Conservation (phyloP, 2,888 invertebrate genomes). For the Drosophila suboccidentalis region DNA sequence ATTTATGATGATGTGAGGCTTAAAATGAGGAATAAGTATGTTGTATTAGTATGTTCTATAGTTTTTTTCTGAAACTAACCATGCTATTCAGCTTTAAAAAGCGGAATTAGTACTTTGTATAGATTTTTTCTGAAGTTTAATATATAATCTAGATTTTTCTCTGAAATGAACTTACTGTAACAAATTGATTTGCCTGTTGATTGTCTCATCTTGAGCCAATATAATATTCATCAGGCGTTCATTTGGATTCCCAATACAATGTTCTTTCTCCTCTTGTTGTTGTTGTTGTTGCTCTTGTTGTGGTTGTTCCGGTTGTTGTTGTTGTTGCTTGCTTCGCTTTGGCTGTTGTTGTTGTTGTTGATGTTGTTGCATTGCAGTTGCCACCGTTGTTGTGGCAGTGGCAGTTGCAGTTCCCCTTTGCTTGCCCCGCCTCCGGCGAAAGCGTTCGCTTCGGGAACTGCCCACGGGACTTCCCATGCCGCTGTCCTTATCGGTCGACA, state of each 20-base stretch:
- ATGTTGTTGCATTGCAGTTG: slow-evolving; percentile 11
- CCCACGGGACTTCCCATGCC: slow-evolving; percentile 85
- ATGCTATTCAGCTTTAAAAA: not conserved
- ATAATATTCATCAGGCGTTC: slow-evolving; percentile 87
- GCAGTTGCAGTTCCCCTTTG: slow-evolving; percentile 55
- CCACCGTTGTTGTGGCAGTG: slow-evolving; percentile 11
- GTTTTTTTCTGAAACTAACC: slow-evolving; percentile 87
- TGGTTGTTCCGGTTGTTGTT: not conserved
- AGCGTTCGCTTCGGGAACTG: slow-evolving; percentile 83
- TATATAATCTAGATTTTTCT: not conserved
- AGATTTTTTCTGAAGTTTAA: not conserved
- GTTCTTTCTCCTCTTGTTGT: slow-evolving; percentile 44
- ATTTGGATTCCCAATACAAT: slow-evolving; percentile 79
- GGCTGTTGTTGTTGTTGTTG: slow-evolving; percentile 19
- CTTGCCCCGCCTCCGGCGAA: slow-evolving; percentile 75
- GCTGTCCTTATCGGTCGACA: slow-evolving; percentile 83
- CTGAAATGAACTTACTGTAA: slow-evolving; percentile 74
- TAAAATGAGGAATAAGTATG: no score
- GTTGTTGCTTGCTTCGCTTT: slow-evolving; percentile 49
- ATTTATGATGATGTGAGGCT: no score
- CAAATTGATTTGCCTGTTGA: slow-evolving; percentile 86
- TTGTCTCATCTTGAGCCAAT: slow-evolving; percentile 88
- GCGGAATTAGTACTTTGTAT: not conserved
- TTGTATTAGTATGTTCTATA: no score
- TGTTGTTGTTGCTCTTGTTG: slow-evolving; percentile 36